phyloP scores from a whole-genome alignment of 2,113 vertebrate genomes.

The Girardinichthys multiradiatus region DNA sequence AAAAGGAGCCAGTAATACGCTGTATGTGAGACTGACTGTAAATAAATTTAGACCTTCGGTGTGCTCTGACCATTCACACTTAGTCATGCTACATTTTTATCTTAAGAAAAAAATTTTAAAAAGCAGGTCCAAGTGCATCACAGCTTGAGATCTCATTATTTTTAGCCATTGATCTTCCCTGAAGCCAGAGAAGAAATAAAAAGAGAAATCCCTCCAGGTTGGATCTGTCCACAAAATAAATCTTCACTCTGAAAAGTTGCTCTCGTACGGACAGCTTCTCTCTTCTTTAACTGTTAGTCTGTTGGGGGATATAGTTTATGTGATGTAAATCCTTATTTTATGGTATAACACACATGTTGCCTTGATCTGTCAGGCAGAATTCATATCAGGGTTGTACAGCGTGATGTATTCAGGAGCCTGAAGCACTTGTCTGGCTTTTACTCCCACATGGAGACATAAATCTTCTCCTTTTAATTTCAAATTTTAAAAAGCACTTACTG shows the following conservation, averaged over 20 bases:
- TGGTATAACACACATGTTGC: background rate
- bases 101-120: constrained; percentile 9
- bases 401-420: constrained; percentile 18
- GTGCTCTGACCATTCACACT: background rate
- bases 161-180: constrained; percentile 40
- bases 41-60: constrained; percentile 1
- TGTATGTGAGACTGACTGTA: background rate
- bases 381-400: constrained; percentile 29
- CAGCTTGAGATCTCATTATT: constrained; percentile 47
- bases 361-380: constrained; percentile 27
- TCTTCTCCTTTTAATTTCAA: constrained; percentile 35
- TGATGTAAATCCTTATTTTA: constrained; percentile 9
- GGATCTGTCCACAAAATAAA: constrained; percentile 35
- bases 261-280: constrained; percentile 11
- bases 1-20: constrained; percentile 2
- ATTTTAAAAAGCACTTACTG: constrained; percentile 24
- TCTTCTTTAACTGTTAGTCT: constrained; percentile 13
- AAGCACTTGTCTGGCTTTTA: constrained; percentile 26
- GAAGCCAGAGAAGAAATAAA: constrained; percentile 19
- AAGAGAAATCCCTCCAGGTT: constrained; percentile 28
- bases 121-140: constrained; percentile 8
- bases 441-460: constrained; percentile 14
- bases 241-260: constrained; percentile 3
- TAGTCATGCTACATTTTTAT: constrained; percentile 13
- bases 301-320: background rate